Percentiles rank a stretch among this genome's conserved stretches.
Conservation (phyloP, 2,888 invertebrate species). For the Lasioglossum zephyrum region DNA sequence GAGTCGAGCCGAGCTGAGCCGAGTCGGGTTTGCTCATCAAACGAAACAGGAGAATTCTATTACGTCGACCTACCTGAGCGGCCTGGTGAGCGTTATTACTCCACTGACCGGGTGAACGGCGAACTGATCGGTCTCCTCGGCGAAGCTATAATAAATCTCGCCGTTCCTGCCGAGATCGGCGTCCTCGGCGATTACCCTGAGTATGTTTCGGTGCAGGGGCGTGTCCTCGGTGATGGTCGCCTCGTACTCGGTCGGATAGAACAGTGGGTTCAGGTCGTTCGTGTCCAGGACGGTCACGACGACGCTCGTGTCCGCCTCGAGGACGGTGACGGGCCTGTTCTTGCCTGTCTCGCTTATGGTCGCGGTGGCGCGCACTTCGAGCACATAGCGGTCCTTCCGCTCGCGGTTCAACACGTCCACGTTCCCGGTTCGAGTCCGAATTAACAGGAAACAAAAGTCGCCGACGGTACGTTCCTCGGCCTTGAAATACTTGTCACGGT, state of each 20-base stretch:
- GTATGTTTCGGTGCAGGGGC: slow-evolving; percentile 92
- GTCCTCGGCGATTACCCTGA: slow-evolving; percentile 95
- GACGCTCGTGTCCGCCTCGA: slow-evolving; percentile 90
- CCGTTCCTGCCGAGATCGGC: slow-evolving; percentile 98
- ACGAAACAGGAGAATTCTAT: slow-evolving; percentile 49
- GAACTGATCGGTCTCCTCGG: slow-evolving; percentile 92
- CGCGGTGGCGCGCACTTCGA: slow-evolving; percentile 91
- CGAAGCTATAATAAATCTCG: slow-evolving; percentile 97
- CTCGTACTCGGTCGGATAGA: slow-evolving; percentile 95
- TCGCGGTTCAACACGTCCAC: slow-evolving; percentile 97
- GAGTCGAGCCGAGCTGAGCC: background rate
- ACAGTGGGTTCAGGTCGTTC: slow-evolving; percentile 97
- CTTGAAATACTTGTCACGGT: slow-evolving; percentile 96
- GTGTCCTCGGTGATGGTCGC: slow-evolving; percentile 95
- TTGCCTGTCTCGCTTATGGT: slow-evolving; percentile 86
- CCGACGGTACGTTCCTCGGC: slow-evolving; percentile 95
- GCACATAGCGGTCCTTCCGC: slow-evolving; percentile 92
- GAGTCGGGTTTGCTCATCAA: background rate
- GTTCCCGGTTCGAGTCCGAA: slow-evolving; percentile 94
- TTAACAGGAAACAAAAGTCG: slow-evolving; percentile 96
- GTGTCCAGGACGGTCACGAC: slow-evolving; percentile 91
- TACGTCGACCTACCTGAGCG: slow-evolving; percentile 85
- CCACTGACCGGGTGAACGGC: slow-evolving; percentile 97
- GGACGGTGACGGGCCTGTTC: slow-evolving; percentile 83
- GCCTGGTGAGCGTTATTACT: slow-evolving; percentile 92